Evolutionary conservation across 2,888 invertebrate species (phyloP).

Genomic region (Calameuta filiformis): DNA sequence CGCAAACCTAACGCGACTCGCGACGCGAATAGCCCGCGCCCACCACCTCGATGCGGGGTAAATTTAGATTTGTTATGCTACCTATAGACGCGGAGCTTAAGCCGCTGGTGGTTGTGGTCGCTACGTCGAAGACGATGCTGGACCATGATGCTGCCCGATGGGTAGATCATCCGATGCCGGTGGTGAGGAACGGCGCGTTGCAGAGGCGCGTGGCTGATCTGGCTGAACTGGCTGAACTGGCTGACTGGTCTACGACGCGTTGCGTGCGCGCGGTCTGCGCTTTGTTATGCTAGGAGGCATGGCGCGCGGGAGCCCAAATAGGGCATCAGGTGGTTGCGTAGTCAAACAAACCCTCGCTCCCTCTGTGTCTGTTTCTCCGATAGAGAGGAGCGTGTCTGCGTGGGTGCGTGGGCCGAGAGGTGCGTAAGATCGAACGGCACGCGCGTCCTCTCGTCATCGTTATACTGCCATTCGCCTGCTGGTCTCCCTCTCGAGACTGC

Average conservation of each 20-base stretch:
- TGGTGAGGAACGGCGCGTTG: constrained; percentile 13
- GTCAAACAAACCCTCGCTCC: constrained; percentile 42
- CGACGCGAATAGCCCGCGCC: constrained; percentile 62
- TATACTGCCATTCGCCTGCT: neutral
- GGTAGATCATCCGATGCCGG: neutral
- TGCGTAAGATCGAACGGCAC: constrained; percentile 13
- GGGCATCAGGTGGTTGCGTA: constrained; percentile 60
- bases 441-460: constrained; percentile 10
- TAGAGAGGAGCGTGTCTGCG: constrained; percentile 17
- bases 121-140: neutral
- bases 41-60: constrained; percentile 54
- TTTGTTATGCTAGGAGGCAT: constrained; percentile 41
- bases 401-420: constrained; percentile 35
- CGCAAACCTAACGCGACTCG: constrained; percentile 59
- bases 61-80: constrained; percentile 59
- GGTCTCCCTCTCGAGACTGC: neutral
- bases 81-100: constrained; percentile 13
- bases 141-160: neutral
- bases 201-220: constrained; percentile 26
- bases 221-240: constrained; percentile 4
- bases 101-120: neutral
- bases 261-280: constrained; percentile 32
- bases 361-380: neutral
- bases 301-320: constrained; percentile 63
- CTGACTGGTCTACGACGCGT: constrained; percentile 29